Conservation (phyloP, 2,113 vertebrate species). For the Natator depressus region DNA sequence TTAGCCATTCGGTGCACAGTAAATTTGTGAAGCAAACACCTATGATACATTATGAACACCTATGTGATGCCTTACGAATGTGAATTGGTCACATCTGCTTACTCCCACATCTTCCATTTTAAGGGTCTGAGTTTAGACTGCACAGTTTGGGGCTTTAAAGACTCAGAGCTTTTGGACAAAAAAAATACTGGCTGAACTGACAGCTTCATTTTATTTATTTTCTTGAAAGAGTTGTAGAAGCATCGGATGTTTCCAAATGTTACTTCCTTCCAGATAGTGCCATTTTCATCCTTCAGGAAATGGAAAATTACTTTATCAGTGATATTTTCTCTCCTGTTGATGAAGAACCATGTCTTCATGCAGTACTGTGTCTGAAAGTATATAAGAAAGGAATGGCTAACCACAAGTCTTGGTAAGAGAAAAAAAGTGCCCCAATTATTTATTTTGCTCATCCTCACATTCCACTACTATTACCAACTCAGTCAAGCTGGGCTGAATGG, state of each 20-base stretch:
- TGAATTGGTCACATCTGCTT: neutral
- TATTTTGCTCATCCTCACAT: neutral
- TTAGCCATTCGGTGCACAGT: neutral
- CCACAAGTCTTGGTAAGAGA: neutral
- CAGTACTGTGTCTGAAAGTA: neutral
- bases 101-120: neutral
- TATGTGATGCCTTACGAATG: fast-evolving
- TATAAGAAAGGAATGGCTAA: constrained; percentile 13
- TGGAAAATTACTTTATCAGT: constrained; percentile 10
- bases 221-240: neutral
- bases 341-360: constrained; percentile 10
- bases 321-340: neutral
- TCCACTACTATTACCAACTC: neutral
- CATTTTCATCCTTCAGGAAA: constrained; percentile 28
- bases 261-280: neutral
- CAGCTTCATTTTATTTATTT: neutral
- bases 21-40: neutral
- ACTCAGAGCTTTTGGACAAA: neutral
- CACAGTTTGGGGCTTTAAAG: neutral
- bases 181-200: neutral
- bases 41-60: neutral
- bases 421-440: neutral
- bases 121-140: neutral
- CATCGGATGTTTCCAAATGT: neutral
- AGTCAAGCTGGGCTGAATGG: neutral